Conservation (phyloP, 2,113 vertebrate species). For the Poeciliopsis occidentalis region DNA sequence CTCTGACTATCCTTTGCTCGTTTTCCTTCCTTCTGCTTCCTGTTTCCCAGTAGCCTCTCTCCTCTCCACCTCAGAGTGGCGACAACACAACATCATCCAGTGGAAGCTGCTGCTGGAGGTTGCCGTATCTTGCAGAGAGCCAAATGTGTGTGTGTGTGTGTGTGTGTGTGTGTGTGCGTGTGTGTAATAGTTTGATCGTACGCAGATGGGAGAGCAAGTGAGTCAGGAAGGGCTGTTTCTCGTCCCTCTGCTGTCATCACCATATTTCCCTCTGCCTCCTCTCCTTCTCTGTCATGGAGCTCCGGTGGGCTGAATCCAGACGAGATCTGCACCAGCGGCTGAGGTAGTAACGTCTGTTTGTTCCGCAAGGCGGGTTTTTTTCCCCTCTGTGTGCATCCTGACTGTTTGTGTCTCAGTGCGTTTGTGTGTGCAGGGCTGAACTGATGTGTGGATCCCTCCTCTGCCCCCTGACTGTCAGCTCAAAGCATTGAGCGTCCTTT, state of each 20-base stretch:
- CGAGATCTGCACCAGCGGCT: slow-evolving; percentile 60
- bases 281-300: slow-evolving; percentile 68
- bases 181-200: slow-evolving; percentile 42
- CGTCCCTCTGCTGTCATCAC: slow-evolving; percentile 59
- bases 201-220: slow-evolving; percentile 64
- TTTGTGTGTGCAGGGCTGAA: slow-evolving; percentile 8
- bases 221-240: slow-evolving; percentile 71
- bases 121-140: slow-evolving; percentile 55
- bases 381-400: slow-evolving; percentile 39
- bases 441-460: neutral
- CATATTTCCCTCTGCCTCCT: slow-evolving; percentile 54
- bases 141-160: slow-evolving; percentile 17
- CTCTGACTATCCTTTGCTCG: slow-evolving; percentile 15
- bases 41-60: slow-evolving; percentile 9
- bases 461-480: slow-evolving; percentile 6
- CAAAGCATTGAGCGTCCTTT: slow-evolving; percentile 8
- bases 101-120: slow-evolving; percentile 50
- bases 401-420: slow-evolving; percentile 10
- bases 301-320: slow-evolving; percentile 64
- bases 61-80: slow-evolving; percentile 34
- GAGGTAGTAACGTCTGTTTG: slow-evolving; percentile 61
- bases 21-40: neutral
- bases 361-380: slow-evolving; percentile 7
- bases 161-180: slow-evolving; percentile 22
- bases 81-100: slow-evolving; percentile 55